Evolutionary conservation across 2,113 vertebrate species (phyloP), one percentile per base, ranked within the genome.

Genomic region (Larimichthys polyactis): DNA sequence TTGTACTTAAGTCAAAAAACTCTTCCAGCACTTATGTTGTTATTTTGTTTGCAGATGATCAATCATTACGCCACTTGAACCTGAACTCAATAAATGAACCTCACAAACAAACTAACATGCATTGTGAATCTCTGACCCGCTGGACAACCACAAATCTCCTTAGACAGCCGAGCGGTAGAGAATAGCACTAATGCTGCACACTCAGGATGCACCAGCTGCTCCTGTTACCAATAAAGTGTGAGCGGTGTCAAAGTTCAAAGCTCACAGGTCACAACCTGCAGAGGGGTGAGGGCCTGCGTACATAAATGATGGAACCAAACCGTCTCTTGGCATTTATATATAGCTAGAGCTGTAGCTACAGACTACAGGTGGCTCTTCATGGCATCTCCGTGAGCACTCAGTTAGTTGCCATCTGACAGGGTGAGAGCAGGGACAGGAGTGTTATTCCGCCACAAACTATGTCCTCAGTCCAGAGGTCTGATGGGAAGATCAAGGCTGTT

Each of bases 201-300:
- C 4, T 85, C 80, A 17, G 85, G 62, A 78, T 2, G 9, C 79
- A 85, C 71, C 93, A 93, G 92, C 92, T 95, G 92, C 89, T 89
- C 58, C n/a, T 48, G 81, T 85, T 74, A 87, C 90, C 71, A 86
- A 78, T 87, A 88, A 90, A 91, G 88, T 71, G 70, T 78, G 67
- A 0, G 14, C 19, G 46, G 49, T 68, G 57, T 89, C 88, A 84
- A 65, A 82, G 74, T 58, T 85, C 79, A 89, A 67, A 86, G 85
- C 63, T 83, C 85, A 87, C 29, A 89, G 91, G 90, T 91, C 86
- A 89, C 68, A 90, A 79, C 84, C 84, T 91, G 86, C 62, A 58
- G 60, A 22, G 11, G 44, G 75, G 62, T 68, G 63, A 90, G 22
- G 62, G 82, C 79, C 71, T 64, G 27, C 36, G 2, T 40, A 46